phyloP scores from a whole-genome alignment of 2,113 vertebrate genomes.

The Siniperca chuatsi region DNA sequence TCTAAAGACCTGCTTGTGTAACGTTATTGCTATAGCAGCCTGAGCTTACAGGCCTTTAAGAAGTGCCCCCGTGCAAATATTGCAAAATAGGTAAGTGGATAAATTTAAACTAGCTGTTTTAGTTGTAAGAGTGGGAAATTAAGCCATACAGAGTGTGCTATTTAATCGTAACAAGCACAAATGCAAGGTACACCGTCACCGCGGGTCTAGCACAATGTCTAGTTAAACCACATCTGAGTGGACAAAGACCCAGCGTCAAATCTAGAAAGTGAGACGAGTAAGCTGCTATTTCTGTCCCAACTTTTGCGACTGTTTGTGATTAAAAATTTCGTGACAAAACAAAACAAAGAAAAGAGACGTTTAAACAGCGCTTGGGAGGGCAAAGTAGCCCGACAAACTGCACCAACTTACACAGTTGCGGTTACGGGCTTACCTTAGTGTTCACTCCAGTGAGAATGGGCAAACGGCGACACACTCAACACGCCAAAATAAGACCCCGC shows the following conservation, averaged over 20 bases:
- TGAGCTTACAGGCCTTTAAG: slow-evolving; percentile 49
- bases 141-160: accelerated
- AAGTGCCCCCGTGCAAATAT: slow-evolving; percentile 21
- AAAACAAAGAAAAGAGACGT: not conserved
- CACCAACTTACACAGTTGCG: slow-evolving; percentile 62
- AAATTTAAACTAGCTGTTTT: not conserved
- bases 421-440: slow-evolving; percentile 78
- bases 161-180: not conserved
- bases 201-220: slow-evolving; percentile 17
- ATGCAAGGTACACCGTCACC: not conserved
- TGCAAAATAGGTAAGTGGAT: not conserved
- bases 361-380: not conserved
- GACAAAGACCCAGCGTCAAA: slow-evolving; percentile 77
- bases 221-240: slow-evolving; percentile 48
- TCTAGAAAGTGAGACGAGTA: slow-evolving; percentile 55
- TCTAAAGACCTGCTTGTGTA: slow-evolving; percentile 32
- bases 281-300: slow-evolving; percentile 27
- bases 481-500: not conserved
- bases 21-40: slow-evolving; percentile 1
- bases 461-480: slow-evolving; percentile 63
- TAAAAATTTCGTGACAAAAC: accelerated
- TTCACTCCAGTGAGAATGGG: slow-evolving; percentile 75
- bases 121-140: accelerated
- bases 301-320: slow-evolving; percentile 49
- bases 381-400: slow-evolving; percentile 20